Conservation (phyloP, 2,797 vertebrate species). For the Chanos chanos region DNA sequence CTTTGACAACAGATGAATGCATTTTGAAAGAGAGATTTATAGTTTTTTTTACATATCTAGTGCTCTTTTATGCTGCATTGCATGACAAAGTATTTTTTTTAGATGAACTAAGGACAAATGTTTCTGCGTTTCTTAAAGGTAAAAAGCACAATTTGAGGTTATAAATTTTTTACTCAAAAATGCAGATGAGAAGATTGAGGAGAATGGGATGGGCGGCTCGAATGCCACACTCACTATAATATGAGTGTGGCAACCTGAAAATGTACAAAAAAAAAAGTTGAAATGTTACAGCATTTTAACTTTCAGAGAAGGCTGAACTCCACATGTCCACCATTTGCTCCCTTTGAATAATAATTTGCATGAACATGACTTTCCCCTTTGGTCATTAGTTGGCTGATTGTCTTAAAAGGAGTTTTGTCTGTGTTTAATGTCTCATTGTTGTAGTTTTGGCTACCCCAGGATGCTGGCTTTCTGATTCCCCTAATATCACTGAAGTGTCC, state of each 20-base stretch:
- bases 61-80: conserved; percentile 19
- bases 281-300: no score
- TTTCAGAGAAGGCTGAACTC: no score
- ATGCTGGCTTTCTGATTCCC: background rate
- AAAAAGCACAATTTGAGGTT: conserved; percentile 18
- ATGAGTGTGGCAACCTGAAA: no score
- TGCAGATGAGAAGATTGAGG: no score
- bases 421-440: background rate
- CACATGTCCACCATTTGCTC: no score
- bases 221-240: no score
- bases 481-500: conserved; percentile 30
- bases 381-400: background rate
- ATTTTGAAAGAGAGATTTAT: conserved; percentile 32
- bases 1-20: conserved; percentile 24
- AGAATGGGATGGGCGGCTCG: no score
- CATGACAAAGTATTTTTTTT: conserved; percentile 24
- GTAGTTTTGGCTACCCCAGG: background rate
- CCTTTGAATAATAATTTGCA: no score
- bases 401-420: background rate
- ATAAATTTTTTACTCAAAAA: no score
- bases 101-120: conserved; percentile 33
- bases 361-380: background rate
- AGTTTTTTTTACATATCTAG: conserved; percentile 32
- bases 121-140: conserved; percentile 27
- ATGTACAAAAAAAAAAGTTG: no score